These are phyloP conservation scores for Hypotaenidia philippensis DNA, from an alignment of 2,797 vertebrate species.

Conservation along the genomic window DNA sequence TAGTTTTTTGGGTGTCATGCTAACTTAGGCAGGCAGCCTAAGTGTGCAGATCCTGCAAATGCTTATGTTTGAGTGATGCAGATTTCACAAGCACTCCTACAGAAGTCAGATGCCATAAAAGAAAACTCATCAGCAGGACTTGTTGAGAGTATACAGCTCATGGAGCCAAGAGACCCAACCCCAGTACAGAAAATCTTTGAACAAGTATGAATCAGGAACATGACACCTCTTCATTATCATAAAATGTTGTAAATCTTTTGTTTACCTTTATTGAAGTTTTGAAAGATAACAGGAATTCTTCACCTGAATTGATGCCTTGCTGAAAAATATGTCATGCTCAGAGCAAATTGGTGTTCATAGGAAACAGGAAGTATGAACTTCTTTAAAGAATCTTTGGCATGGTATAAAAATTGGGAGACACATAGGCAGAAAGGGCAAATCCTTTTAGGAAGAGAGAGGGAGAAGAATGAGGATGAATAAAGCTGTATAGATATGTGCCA, in stretches of 20 bases:
- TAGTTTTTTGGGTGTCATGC: not conserved
- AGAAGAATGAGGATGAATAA: not conserved
- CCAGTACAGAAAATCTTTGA: not conserved
- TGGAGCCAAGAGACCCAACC: not conserved
- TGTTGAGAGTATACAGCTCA: not conserved
- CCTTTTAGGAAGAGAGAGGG: not conserved
- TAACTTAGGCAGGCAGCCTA: not conserved
- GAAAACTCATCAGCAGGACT: not conserved
- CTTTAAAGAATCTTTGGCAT: not conserved
- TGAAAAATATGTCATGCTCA: not conserved
- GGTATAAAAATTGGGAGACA: not conserved
- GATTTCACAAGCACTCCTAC: not conserved
- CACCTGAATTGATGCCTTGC: not conserved
- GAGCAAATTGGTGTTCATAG: not conserved
- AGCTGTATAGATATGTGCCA: not conserved
- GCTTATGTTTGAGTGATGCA: not conserved
- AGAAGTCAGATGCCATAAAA: not conserved
- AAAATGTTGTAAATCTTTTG: not conserved
- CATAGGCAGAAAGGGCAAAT: not conserved
- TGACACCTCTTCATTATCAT: not conserved
- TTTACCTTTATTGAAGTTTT: not conserved
- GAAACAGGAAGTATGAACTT: not conserved
- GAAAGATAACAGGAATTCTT: not conserved
- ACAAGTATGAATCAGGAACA: not conserved
- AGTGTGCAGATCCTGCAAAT: not conserved